A percentile compares a stretch with the other conserved stretches of the same genome.
phyloP scores from a whole-genome alignment of 2,797 vertebrate species.

The Aselliscus stoliczkanus region DNA sequence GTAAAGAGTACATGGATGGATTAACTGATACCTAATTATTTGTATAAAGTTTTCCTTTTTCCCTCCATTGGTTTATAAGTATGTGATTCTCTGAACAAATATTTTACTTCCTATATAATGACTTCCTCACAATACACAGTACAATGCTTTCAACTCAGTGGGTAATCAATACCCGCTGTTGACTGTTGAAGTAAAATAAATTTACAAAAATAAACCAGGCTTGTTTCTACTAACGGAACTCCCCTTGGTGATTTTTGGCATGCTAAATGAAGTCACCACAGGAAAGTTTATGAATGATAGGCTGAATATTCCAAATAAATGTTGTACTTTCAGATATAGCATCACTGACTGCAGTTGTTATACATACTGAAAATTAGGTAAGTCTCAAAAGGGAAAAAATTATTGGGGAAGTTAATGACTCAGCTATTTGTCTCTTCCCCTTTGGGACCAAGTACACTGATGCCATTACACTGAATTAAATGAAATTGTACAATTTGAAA shows the following conservation, averaged over 20 bases:
- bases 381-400: slow-evolving; percentile 31
- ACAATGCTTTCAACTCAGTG: slow-evolving; percentile 50
- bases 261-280: slow-evolving; percentile 66
- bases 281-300: slow-evolving; percentile 56
- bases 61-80: slow-evolving; percentile 39
- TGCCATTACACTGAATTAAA: neutral
- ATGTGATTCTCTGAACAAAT: slow-evolving; percentile 55
- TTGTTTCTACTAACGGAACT: slow-evolving; percentile 64
- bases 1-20: neutral
- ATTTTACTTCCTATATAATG: slow-evolving; percentile 60
- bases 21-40: slow-evolving; percentile 22
- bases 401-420: slow-evolving; percentile 29
- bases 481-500: neutral
- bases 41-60: slow-evolving; percentile 37
- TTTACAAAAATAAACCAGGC: slow-evolving; percentile 66
- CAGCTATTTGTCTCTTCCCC: neutral
- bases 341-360: neutral
- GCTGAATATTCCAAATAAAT: slow-evolving; percentile 35
- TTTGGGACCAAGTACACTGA: neutral
- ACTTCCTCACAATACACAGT: slow-evolving; percentile 52
- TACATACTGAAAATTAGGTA: slow-evolving; percentile 24
- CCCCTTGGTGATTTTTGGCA: slow-evolving; percentile 57
- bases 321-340: slow-evolving; percentile 2
- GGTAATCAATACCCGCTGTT: slow-evolving; percentile 69
- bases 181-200: slow-evolving; percentile 72